Base-by-base conservation (phyloP, 30 jellyfish, hydroid and myxozoan genomes). In the Catostylus mosaicus region DNA sequence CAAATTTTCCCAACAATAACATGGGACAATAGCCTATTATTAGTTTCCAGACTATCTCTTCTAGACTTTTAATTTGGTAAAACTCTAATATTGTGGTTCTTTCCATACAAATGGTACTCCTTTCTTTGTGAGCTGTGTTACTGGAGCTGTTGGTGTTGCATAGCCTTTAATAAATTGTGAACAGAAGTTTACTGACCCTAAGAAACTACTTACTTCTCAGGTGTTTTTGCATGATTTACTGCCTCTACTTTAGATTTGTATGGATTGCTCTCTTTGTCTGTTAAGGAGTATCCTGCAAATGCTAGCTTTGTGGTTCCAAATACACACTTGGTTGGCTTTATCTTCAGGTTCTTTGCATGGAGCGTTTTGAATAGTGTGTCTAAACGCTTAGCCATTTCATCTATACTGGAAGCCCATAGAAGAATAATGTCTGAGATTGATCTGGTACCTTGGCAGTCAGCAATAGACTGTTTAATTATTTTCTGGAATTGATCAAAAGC, bases 191-290 rank as follows among this genome's bases (percentile, higher is more conserved):
- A 29, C 35, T 10, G 8, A 29, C 8, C 85, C 72, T 73, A 73
- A 37, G 82, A 22, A 69, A 35, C 22, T 69, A 12, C 0, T 52
- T 52, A 52, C 67, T 8, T 52, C 29, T 16, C 26, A 5, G 88
- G 88, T 18, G 36, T 22, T 37, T 56, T 38, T 51, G 88, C 72
- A 64, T 78, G 60, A n/a, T n/a, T 40, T 20, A 77, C 67, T 33
- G 88, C 83, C 23, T 54, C 83, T 14, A 77, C 73, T 29, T 77
- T 77, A 29, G 72, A 51, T 52, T 57, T 22, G 73, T 77, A 70
- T 60, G 89, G 81, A 9, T 78, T 73, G 9, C 27, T 78, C 66
- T 62, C 89, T 64, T 62, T 62, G 33, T 78, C 89, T 78, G 89
- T 51, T 34, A 78, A 33, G 30, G 30, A 47, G 59, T 51, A 78